These are phyloP conservation scores for Psammodynastes pulverulentus DNA, from an alignment of 2,113 vertebrate species.

Conservation along the genomic window DNA sequence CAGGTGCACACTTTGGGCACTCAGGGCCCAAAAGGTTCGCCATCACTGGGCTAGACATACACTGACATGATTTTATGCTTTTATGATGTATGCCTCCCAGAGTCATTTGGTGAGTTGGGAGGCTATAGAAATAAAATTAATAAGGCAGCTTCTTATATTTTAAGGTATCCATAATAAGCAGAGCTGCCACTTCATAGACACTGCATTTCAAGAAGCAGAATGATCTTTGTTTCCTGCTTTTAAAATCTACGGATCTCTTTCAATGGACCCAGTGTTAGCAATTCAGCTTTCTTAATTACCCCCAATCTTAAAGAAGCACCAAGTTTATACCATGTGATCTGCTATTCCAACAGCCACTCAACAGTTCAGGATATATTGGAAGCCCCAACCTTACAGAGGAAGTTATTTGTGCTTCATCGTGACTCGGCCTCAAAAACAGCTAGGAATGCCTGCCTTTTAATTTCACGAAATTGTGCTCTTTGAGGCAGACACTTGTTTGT, in stretches of 20 bases:
- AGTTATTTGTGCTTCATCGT: slow-evolving; percentile 25
- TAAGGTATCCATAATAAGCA: neutral
- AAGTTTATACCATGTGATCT: neutral
- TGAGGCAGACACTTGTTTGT: slow-evolving; percentile 45
- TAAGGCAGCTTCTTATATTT: neutral
- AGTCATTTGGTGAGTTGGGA: no score
- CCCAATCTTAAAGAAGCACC: neutral
- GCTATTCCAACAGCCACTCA: neutral
- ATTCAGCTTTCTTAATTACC: neutral
- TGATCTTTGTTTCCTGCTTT: neutral
- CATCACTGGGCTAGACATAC: no score
- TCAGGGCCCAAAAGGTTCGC: no score
- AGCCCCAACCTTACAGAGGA: neutral
- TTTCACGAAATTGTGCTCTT: slow-evolving; percentile 27
- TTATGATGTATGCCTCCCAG: no score
- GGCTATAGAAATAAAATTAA: no score
- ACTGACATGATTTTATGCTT: no score
- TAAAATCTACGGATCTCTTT: neutral
- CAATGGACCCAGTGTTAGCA: neutral
- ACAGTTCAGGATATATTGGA: neutral
- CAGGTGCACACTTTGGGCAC: no score
- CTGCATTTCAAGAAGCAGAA: neutral
- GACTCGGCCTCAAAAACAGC: slow-evolving; percentile 22
- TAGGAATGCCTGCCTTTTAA: slow-evolving; percentile 32
- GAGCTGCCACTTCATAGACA: neutral